phyloP scores from a whole-genome alignment of 2,888 invertebrate genomes.

The Euspilapteryx auroguttella region DNA sequence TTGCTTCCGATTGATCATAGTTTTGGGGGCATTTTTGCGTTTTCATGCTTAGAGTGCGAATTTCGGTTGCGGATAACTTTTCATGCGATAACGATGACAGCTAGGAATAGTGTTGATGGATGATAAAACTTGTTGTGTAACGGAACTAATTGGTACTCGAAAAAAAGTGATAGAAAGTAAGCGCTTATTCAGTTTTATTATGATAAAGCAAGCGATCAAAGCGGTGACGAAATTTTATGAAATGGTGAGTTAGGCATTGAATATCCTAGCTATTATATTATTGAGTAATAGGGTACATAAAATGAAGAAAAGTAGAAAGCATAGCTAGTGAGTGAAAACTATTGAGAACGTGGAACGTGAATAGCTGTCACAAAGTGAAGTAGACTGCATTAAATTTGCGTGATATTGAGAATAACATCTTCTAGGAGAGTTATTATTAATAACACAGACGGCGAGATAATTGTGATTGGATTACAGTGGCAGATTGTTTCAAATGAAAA shows the following conservation, averaged over 20 bases:
- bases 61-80: slow-evolving; percentile 17
- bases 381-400: slow-evolving; percentile 1
- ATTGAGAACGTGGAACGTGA: slow-evolving; percentile 5
- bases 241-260: too few relatives aligned
- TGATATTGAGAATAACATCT: slow-evolving; percentile 2
- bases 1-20: not conserved
- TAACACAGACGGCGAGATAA: too few relatives aligned
- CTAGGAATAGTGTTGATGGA: slow-evolving; percentile 14
- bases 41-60: slow-evolving; percentile 22
- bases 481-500: too few relatives aligned
- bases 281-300: too few relatives aligned
- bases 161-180: too few relatives aligned
- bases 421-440: slow-evolving; percentile 2
- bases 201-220: too few relatives aligned
- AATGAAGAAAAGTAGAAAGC: slow-evolving; percentile 6
- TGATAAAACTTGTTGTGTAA: slow-evolving; percentile 9
- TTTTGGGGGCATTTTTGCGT: slow-evolving; percentile 41
- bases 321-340: slow-evolving; percentile 2
- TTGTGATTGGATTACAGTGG: too few relatives aligned
- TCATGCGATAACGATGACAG: slow-evolving; percentile 25
- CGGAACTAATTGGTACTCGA: slow-evolving; percentile 11
- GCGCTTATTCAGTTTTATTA: too few relatives aligned
- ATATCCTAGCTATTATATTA: too few relatives aligned
- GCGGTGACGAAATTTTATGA: too few relatives aligned
- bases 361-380: not conserved